Percentiles rank a stretch among this genome's conserved stretches.
Conservation (phyloP, 2,113 vertebrate species). For the Mesoclemmys tuberculata region DNA sequence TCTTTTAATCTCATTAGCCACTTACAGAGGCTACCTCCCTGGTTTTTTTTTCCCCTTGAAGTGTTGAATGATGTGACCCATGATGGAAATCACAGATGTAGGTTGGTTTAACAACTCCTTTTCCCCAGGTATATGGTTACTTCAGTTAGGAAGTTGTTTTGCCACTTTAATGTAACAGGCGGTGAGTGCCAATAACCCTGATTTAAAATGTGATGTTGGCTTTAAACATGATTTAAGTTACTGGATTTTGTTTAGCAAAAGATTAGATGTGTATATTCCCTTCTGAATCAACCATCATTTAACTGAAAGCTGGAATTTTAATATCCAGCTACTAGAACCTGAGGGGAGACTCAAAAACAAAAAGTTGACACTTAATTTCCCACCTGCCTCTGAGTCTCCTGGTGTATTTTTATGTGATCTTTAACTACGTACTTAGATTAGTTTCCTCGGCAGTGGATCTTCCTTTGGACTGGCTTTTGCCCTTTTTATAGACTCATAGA, state of each 20-base stretch:
- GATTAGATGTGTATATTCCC: not conserved
- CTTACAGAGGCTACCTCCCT: not conserved
- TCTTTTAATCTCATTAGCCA: slow-evolving; percentile 21
- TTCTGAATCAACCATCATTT: not conserved
- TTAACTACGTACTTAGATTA: not conserved
- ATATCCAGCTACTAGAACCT: not conserved
- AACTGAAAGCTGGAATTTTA: slow-evolving; percentile 12
- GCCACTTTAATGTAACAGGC: not conserved
- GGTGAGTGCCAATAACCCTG: not conserved
- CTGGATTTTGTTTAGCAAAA: not conserved
- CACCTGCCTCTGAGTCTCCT: not conserved
- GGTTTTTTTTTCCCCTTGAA: not conserved
- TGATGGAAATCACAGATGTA: slow-evolving; percentile 55
- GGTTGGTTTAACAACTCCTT: not conserved
- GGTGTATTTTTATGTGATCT: not conserved
- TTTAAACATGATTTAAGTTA: slow-evolving; percentile 21
- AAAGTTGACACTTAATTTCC: not conserved
- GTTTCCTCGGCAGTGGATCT: not conserved
- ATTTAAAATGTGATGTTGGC: not conserved
- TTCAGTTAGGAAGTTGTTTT: not conserved
- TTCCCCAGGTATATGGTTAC: not conserved
- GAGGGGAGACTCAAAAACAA: not conserved
- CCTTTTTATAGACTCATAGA: too few species aligned
- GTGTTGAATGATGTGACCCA: not conserved
- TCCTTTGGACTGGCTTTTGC: not conserved